A percentile compares a stretch with the other conserved stretches of the same genome.
Conservation (phyloP, 2,888 invertebrate genomes). For the Callyntrura sp. region DNA sequence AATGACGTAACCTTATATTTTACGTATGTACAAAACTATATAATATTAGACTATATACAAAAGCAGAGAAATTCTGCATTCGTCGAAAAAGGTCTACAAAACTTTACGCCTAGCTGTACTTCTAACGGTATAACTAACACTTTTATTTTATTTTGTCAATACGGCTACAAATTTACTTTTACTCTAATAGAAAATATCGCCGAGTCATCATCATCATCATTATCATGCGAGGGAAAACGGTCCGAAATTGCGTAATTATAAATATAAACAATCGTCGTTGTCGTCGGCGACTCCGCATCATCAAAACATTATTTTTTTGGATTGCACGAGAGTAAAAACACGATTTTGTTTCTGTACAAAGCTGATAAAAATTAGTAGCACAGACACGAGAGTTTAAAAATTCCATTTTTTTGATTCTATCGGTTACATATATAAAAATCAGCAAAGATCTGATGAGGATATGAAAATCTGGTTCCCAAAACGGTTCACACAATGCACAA, state of each 20-base stretch:
- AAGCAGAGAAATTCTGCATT: not conserved
- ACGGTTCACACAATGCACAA: constrained; percentile 38
- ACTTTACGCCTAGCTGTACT: not conserved
- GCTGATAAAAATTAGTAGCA: constrained; percentile 34
- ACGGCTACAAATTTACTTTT: constrained; percentile 2
- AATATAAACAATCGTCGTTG: constrained; percentile 42
- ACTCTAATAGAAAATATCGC: constrained; percentile 61
- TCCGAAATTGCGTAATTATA: constrained; percentile 64
- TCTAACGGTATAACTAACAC: not conserved
- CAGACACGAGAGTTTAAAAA: constrained; percentile 31
- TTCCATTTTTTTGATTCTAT: not conserved
- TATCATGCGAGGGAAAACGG: constrained; percentile 58
- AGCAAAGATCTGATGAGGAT: constrained; percentile 40
- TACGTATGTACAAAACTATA: constrained; percentile 36
- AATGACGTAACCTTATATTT: not conserved
- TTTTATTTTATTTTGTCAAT: not conserved
- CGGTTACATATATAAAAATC: constrained; percentile 24
- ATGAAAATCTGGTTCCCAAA: constrained; percentile 52
- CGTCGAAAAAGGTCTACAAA: constrained; percentile 12
- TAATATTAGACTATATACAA: not conserved
- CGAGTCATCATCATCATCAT: constrained; percentile 15
- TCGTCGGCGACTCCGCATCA: constrained; percentile 50
- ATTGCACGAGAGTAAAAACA: constrained; percentile 10
- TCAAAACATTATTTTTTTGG: not conserved
- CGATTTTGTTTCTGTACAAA: constrained; percentile 13